A percentile compares a stretch with the other conserved stretches of the same genome.
phyloP scores from a whole-genome alignment of 1,140 invertebrate genomes.

The Manduca sexta region DNA sequence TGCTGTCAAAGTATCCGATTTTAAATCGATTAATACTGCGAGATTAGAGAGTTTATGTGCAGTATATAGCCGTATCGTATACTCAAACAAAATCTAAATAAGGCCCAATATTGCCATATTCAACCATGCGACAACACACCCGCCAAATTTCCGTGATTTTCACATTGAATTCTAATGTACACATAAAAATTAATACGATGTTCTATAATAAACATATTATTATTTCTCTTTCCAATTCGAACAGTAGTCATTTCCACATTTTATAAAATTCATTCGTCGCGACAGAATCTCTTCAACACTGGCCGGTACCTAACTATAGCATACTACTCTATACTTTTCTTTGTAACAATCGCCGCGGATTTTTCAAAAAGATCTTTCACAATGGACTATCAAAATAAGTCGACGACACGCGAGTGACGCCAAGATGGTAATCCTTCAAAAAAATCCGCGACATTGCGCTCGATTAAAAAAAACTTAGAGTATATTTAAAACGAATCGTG shows the following conservation, averaged over 20 bases:
- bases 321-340: neutral
- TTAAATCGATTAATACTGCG: too few species aligned
- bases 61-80: too few species aligned
- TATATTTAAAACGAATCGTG: neutral
- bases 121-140: neutral
- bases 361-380: neutral
- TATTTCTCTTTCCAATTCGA: neutral
- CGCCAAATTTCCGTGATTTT: neutral
- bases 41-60: too few species aligned
- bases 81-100: too few species aligned
- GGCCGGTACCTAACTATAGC: conserved; percentile 5
- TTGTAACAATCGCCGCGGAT: too few species aligned
- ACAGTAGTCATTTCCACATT: neutral
- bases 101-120: too few species aligned
- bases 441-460: neutral
- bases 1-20: too few species aligned
- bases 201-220: neutral
- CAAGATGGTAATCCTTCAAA: neutral
- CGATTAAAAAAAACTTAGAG: neutral
- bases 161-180: neutral
- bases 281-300: conserved; percentile 1
- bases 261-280: neutral
- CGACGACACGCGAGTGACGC: neutral
- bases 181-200: neutral
- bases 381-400: neutral